These are phyloP conservation scores for Adelosebastes latens DNA, from an alignment of 2,797 vertebrate species.

Conservation along the genomic window DNA sequence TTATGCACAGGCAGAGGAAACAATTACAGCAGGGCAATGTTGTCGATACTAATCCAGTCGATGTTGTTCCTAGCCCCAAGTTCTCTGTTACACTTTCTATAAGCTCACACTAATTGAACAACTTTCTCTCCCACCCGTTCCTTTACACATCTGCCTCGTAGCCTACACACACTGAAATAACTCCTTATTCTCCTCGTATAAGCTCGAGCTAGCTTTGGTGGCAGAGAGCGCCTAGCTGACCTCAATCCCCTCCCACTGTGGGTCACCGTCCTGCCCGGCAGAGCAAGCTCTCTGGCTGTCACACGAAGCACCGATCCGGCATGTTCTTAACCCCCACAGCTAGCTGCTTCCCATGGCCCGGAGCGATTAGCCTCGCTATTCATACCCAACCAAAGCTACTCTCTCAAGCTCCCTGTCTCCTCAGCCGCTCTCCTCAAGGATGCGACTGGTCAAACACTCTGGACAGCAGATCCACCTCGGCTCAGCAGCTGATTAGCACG, in stretches of 20 bases:
- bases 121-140: not conserved
- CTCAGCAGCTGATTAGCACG: constrained; percentile 35
- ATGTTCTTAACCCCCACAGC: constrained; percentile 55
- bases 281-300: constrained; percentile 40
- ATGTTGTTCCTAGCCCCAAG: not conserved
- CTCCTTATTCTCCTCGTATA: constrained; percentile 44
- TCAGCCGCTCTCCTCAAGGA: constrained; percentile 24
- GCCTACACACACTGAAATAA: constrained; percentile 21
- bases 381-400: constrained; percentile 63
- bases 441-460: constrained; percentile 36
- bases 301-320: constrained; percentile 40
- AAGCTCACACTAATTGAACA: constrained; percentile 9
- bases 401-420: constrained; percentile 34
- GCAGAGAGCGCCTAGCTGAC: constrained; percentile 53
- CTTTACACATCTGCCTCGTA: not conserved
- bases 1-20: not conserved
- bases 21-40: not conserved
- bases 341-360: constrained; percentile 52
- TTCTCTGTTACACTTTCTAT: constrained; percentile 3
- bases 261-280: constrained; percentile 54
- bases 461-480: constrained; percentile 34
- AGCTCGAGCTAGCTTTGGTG: constrained; percentile 52
- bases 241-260: constrained; percentile 70
- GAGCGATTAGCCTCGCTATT: constrained; percentile 77
- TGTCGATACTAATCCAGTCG: not conserved